Evolutionary conservation across 2,797 vertebrate species (phyloP).

Genomic region (Limosa lapponica): DNA sequence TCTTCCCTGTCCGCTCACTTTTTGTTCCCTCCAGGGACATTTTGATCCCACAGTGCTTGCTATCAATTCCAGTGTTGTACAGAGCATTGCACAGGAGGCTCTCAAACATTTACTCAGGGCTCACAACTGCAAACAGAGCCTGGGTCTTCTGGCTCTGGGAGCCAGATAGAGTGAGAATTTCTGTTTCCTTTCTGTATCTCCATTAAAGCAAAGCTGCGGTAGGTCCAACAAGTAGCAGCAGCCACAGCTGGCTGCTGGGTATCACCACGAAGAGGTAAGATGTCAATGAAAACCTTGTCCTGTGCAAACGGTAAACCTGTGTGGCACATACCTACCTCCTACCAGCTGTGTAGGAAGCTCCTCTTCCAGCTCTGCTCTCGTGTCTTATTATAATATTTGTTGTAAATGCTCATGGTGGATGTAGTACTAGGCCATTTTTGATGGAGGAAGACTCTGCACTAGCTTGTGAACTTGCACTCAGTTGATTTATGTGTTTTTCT

Average conservation of each 20-base stretch:
- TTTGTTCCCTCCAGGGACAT: not conserved
- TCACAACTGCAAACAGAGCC: not conserved
- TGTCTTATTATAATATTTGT: not conserved
- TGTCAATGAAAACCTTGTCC: not conserved
- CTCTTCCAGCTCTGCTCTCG: not conserved
- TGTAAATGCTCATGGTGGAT: not conserved
- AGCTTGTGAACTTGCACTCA: not conserved
- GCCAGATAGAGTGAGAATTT: not conserved
- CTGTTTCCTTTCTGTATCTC: not conserved
- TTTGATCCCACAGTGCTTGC: not conserved
- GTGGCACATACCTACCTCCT: not conserved
- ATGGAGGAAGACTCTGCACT: not conserved
- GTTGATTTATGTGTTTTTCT: not conserved
- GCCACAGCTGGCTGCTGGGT: not conserved
- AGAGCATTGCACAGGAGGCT: not conserved
- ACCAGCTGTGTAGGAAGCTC: not conserved
- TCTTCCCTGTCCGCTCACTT: not conserved
- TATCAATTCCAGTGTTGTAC: not conserved
- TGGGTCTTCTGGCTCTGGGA: not conserved
- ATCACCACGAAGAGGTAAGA: not conserved
- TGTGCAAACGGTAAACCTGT: not conserved
- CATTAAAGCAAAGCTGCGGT: not conserved
- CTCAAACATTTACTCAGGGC: not conserved
- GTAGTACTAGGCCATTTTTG: not conserved
- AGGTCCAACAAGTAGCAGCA: not conserved